A percentile compares a stretch with the other conserved stretches of the same genome.
Evolutionary conservation across 2,113 vertebrate genomes (phyloP).

Genomic region (Sardina pilchardus): DNA sequence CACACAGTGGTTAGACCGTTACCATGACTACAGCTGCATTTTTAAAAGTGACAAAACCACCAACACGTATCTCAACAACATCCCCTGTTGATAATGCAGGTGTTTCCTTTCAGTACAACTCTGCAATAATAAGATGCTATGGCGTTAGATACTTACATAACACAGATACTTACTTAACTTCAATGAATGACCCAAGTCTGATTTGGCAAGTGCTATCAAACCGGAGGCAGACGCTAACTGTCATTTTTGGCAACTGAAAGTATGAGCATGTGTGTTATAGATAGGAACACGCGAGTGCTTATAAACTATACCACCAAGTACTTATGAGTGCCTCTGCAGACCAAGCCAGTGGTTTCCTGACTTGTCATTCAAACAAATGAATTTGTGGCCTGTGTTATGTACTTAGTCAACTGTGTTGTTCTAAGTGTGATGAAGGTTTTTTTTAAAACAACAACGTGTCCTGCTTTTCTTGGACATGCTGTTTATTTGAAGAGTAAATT

Average conservation of each 20-base stretch:
- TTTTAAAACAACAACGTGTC: background rate
- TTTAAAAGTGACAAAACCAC: background rate
- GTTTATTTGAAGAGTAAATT: background rate
- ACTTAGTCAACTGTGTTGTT: background rate
- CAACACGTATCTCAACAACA: background rate
- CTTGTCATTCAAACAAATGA: conserved; percentile 32
- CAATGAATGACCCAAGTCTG: background rate
- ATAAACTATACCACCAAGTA: background rate
- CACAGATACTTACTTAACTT: background rate
- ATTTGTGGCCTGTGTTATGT: background rate
- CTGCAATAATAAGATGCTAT: background rate
- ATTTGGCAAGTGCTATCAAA: conserved; percentile 24
- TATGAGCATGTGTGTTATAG: conserved; percentile 24
- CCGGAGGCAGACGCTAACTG: conserved; percentile 27
- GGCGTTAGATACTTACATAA: background rate
- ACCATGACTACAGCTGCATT: background rate
- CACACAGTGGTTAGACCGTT: background rate
- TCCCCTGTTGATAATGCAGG: background rate
- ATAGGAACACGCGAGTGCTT: conserved; percentile 26
- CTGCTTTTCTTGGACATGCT: background rate
- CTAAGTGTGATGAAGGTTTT: background rate
- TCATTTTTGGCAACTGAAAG: conserved; percentile 30
- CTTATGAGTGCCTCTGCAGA: background rate
- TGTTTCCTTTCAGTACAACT: background rate
- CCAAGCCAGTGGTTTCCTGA: conserved; percentile 55